Evolutionary conservation across 2,888 invertebrate genomes (phyloP), one percentile per base, ranked within the genome.

Genomic region (Caenorhabditis becei): DNA sequence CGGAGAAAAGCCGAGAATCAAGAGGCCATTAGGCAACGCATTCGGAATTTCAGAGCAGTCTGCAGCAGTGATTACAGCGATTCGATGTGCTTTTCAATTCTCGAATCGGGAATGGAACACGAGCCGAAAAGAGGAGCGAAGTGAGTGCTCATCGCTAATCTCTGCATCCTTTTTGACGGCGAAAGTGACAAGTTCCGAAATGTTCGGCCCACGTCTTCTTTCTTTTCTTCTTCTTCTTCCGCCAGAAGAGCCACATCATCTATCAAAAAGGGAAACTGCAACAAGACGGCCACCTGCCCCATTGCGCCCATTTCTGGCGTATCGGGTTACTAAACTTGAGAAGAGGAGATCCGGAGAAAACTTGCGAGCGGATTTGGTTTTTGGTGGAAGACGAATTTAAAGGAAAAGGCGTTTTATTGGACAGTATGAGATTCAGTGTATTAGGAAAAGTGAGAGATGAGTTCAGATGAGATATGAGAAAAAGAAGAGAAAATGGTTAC

Each of bases 91-190:
- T 41, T 41, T 14, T 2, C 11, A 41, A 41, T 41, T 14, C 41
- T 41, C 41, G 41, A 41, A n/a, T n/a, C n/a, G n/a, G n/a, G n/a
- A n/a, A n/a, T n/a, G n/a, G n/a, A n/a, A n/a, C 35, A 35, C 10
- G 35, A 35, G 35, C 5, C 5, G 35, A 35, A 35, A 10, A 5
- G 35, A 14, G 41, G 14, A n/a, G n/a, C 47, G 18, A n/a, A n/a
- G 18, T 3, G 47, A 47, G 70, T 70, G 70, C 59, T 61, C 70
- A 59, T 70, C 59, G 28, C 56, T 72, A 72, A 72, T 72, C 72
- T 71, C 71, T 49, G 59, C 37, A 63, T 63, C 58, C 58, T 56
- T 71, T 62, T 71, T 54, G 63, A 71, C 61, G 51, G 41, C 35
- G 24, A 71, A 72, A 62, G 47, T 72, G 56, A 63, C 72, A 63